These are phyloP conservation scores for Pseudomyrmex dendroicus DNA, from an alignment of 1,140 invertebrate genomes.

Conservation along the genomic window DNA sequence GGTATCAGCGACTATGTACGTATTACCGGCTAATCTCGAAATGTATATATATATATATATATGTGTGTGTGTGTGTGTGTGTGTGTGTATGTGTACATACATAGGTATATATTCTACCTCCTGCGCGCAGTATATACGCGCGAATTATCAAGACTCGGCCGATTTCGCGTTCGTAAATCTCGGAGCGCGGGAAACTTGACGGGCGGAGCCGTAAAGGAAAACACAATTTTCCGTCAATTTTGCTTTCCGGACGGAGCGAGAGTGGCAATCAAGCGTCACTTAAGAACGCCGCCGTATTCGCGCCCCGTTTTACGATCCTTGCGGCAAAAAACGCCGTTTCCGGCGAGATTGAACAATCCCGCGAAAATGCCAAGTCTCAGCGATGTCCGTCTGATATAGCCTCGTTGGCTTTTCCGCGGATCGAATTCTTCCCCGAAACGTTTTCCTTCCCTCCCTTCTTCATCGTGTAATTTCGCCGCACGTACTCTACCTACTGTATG, in stretches of 20 bases:
- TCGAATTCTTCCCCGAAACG: slow-evolving; percentile 8
- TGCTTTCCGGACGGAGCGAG: slow-evolving; percentile 61
- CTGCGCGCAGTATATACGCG: neutral
- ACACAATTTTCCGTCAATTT: slow-evolving; percentile 70
- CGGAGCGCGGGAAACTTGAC: slow-evolving; percentile 36
- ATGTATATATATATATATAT: too few species aligned
- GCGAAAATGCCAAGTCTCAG: slow-evolving; percentile 51
- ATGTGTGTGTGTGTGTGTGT: too few species aligned
- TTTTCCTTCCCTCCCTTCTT: neutral
- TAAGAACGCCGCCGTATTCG: slow-evolving; percentile 47
- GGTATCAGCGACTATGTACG: slow-evolving; percentile 9
- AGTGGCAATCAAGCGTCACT: slow-evolving; percentile 68
- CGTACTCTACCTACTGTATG: neutral
- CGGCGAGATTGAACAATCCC: slow-evolving; percentile 60
- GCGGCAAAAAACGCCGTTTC: slow-evolving; percentile 22
- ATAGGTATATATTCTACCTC: too few species aligned
- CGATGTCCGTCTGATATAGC: slow-evolving; percentile 17
- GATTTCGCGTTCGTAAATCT: slow-evolving; percentile 60
- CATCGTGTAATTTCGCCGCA: slow-evolving; percentile 6
- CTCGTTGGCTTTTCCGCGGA: neutral
- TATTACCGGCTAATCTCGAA: slow-evolving; percentile 52
- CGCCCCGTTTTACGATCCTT: slow-evolving; percentile 60
- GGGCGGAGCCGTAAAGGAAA: slow-evolving; percentile 46
- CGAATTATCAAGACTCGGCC: slow-evolving; percentile 60
- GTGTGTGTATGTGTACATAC: too few species aligned